phyloP scores from a whole-genome alignment of 1,140 invertebrate species.

The Hestina assimilis region DNA sequence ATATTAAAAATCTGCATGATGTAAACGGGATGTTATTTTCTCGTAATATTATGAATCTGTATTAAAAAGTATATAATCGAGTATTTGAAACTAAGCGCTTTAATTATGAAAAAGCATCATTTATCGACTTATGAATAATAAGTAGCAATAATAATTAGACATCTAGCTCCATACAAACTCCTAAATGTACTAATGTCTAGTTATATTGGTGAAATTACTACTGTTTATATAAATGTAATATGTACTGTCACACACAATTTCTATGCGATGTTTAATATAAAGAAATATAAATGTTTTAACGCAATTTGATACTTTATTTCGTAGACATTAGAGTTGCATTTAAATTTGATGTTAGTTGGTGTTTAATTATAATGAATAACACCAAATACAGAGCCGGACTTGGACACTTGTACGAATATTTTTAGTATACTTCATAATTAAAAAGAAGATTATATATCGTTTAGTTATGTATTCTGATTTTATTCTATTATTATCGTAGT shows the following conservation, averaged over 20 bases:
- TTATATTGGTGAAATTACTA: background rate
- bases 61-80: background rate
- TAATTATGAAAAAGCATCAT: background rate
- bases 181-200: background rate
- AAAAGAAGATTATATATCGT: too few species aligned
- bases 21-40: background rate
- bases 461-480: too few species aligned
- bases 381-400: too few species aligned
- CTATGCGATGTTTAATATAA: background rate
- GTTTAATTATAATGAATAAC: slow-evolving; percentile 1
- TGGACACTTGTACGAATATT: too few species aligned
- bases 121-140: background rate
- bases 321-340: slow-evolving; percentile 1
- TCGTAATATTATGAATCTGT: slow-evolving; percentile 13
- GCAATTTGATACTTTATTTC: background rate
- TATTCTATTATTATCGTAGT: too few species aligned
- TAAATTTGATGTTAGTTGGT: background rate
- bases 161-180: background rate
- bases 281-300: background rate
- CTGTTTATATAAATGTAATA: background rate
- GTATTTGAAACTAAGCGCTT: slow-evolving; percentile 3
- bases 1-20: background rate
- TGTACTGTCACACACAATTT: background rate
- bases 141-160: background rate
- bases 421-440: too few species aligned